Base-by-base conservation (phyloP, 2,113 vertebrate species). In the Podilymbus podiceps region DNA sequence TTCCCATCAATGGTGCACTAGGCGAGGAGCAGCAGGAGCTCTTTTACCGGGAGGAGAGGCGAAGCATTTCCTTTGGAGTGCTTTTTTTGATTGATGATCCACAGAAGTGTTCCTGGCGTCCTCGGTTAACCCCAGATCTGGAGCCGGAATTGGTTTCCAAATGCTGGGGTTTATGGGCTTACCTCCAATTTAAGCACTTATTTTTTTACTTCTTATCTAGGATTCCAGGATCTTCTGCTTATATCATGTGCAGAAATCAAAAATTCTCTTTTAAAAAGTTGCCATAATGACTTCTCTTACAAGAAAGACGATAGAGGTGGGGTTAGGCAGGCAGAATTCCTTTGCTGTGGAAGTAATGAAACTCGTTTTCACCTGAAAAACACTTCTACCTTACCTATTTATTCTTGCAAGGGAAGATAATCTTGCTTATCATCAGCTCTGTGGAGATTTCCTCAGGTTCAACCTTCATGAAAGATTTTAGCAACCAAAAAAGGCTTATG, bases 51-150 rank as follows among this genome's bases (percentile, higher is more conserved):
- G 49, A 93, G 60, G 46, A 87, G 38, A 89, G 88, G 60, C 0
- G 0, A 82, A 84, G 52, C 73, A 8, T 87, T 93, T 92, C 69
- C 69, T 87, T 72, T 59, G 49, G 46, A 76, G 80, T 46, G 35
- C 56, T 75, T 75, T 8, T 73, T 84, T 82, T 91, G 93, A 97
- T 44, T 97, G 92, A 93, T 75, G 88, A 87, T 75, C 86, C 73
- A 50, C 27, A 25, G 53, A 80, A 60, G 42, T 73, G 58, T 91
- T 92, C 53, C 23, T 64, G 64, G 56, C 0, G 9, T 94, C 95
- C 90, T 92, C 74, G 11, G 64, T 60, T 93, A 96, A 95, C 73
- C 89, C 68, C 62, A 73, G 52, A 49, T 92, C 66, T 68, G 66
- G 49, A 69, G 73, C 30, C 12, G 50, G 60, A 69, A 40, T 14